Evolutionary conservation across 2,113 vertebrate genomes (phyloP).

Genomic region (Ivindomyrus marchei): DNA sequence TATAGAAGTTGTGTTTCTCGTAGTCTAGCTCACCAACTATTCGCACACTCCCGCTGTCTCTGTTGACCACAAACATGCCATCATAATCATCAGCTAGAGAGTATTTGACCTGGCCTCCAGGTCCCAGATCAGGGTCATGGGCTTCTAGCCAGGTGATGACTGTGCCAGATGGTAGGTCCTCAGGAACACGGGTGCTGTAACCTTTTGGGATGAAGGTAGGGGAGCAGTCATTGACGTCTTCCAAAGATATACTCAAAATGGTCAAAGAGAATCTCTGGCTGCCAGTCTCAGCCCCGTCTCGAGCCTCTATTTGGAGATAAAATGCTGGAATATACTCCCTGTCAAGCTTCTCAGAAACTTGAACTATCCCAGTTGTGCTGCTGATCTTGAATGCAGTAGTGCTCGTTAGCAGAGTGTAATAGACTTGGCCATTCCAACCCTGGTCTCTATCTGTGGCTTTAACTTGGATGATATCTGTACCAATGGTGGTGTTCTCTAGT

Average conservation of each 20-base stretch:
- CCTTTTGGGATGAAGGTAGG: conserved; percentile 82
- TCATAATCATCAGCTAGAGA: conserved; percentile 82
- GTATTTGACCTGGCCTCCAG: conserved; percentile 82
- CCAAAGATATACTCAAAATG: conserved; percentile 74
- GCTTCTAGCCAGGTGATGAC: conserved; percentile 90
- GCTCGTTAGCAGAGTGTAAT: conserved; percentile 73
- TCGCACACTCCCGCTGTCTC: conserved; percentile 74
- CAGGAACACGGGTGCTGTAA: conserved; percentile 76
- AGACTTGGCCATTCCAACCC: conserved; percentile 77
- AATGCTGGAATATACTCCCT: conserved; percentile 76
- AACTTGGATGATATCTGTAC: conserved; percentile 78
- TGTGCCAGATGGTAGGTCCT: conserved; percentile 82
- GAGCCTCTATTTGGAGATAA: conserved; percentile 80
- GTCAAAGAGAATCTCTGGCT: conserved; percentile 75
- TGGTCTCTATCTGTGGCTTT: conserved; percentile 81
- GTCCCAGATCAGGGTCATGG: conserved; percentile 81
- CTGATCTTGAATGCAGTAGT: conserved; percentile 82
- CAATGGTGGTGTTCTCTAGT: conserved; percentile 74
- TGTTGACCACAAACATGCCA: conserved; percentile 82
- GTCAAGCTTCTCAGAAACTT: conserved; percentile 76
- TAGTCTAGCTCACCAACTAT: conserved; percentile 82
- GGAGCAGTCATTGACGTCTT: conserved; percentile 89
- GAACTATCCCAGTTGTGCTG: conserved; percentile 78
- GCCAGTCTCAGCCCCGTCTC: conserved; percentile 78
- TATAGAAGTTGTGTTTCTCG: conserved; percentile 89